Evolutionary conservation across 2,888 invertebrate genomes (phyloP), one percentile per base, ranked within the genome.

Genomic region (Lasioglossum calceatum): DNA sequence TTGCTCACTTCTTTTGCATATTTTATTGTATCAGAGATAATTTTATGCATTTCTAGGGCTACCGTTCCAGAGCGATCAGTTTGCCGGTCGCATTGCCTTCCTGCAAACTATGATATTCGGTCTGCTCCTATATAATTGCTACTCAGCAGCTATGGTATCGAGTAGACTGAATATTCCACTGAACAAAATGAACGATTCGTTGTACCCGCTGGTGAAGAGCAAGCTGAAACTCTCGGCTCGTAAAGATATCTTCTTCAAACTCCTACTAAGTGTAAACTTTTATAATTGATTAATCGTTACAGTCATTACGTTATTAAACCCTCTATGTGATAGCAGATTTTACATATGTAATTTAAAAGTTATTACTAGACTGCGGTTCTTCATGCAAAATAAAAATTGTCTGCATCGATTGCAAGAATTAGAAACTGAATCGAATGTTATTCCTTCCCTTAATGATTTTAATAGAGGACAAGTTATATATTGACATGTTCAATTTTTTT

Each of bases 161-260:
- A 92, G 91, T 4, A 92, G 94, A 27, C 82, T 95, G n/a, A 70
- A 91, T 72, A 84, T 90, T n/a, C 94, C 94, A 19, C 82, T 93
- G 5, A 87, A 91, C 2, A 95, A 93, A 88, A 93, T 94, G 88
- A 94, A 95, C 77, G 94, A 95, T 81, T 95, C 95, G 0, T 82
- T 95, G 5, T 88, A 88, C n/a, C 87, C 92, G 14, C 83, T 95
- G 5, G 81, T 87, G 0, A 84, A 88, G 16, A 91, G 92, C 50
- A 86, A 88, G 44, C 81, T 94, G 50, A 85, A 87, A 64, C 47
- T 94, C 1, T 86, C 88, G 2, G 91, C 94, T 1, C 92, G 92
- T 27, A 87, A 88, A 16, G 90, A 90, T 27, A 36, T 90, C 4
- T 91, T 90, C 75, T 92, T 93, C 19, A 85, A 93, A 61, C 79